Base-by-base conservation (phyloP, 2,888 invertebrate genomes). In the Plebejus anna region DNA sequence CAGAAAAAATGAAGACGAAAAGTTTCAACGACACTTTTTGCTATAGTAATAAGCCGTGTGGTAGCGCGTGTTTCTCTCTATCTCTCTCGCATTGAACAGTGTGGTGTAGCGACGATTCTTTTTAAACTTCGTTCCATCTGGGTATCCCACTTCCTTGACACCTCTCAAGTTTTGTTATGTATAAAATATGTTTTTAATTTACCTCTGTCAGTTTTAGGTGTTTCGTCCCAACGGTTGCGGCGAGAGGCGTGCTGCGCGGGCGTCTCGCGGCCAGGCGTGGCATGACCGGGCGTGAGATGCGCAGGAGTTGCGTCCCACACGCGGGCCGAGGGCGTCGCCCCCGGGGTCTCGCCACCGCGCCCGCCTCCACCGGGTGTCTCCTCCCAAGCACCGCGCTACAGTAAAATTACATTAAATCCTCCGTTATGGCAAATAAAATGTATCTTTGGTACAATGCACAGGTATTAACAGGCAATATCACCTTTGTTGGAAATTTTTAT, bases 141-240 rank as follows among this genome's bases (percentile, higher is more conserved):
- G 32, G 32, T 32, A 2, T 32, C 32, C 32, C 22, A 22, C 22
- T 22, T 22, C 22, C 32, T 32, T 32, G 32, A 32, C 32, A 32
- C 32, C 32, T 32, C 32, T 32, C 32, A 32, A 32, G 32, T 32
- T 32, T 32, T 32, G 32, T 32, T 32, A 32, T 32, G 32, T 32
- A 32, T 32, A n/a, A 22, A 22, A 61, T 32, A 32, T 61, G 22
- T 32, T 66, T 32, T 13, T 66, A 66, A 47, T 42, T 76, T 77
- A 96, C 96, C 96, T 87, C 99, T 95, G 87, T 99, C 99, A 4
- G 99, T 98, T 94, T 98, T 98, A 1, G 99, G 99, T 0, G 99
- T 99, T 91, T 99, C 99, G 90, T 99, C 99, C 99, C 99, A 99
- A 78, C 99, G 96, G 94, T 99, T 99, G 73, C 99, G 95, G 13